Evolutionary conservation across 92 coral and sea anemone species (phyloP), one percentile per base, ranked within the genome.

Genomic region (Plumapathes pennacea): DNA sequence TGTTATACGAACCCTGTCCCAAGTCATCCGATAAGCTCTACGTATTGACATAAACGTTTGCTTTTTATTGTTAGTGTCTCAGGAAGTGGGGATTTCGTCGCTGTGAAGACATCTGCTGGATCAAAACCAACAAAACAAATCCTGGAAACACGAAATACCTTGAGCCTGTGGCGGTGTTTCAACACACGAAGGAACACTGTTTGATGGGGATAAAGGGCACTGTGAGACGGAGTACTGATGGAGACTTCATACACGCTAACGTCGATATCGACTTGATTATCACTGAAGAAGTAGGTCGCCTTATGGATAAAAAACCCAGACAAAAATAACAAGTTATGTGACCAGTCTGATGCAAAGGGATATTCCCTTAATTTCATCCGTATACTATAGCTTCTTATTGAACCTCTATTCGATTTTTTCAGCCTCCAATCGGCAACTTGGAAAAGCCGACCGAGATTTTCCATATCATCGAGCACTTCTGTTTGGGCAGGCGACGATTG

Each of bases 101-200:
- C 10, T 92, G 98, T 33, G 98, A 92, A 31, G 98, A 92, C 74
- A 92, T 92, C 32, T 92, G 98, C 49, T 92, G 98, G 98, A 92
- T 92, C 57, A 92, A 92, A 54, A 92, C 98, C 5, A 92, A 92
- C 84, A 92, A 92, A 62, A 89, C 82, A 9, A 88, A 92, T 62
- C 98, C 98, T 17, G 98, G 98, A 12, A 92, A 92, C 67, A 77
- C 85, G 38, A 92, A 88, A 57, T 92, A 89, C 78, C 87, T 92
- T 19, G 98, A 92, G 41, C 98, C 98, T 0, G 89, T 79, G 58
- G 90, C 98, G 0, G 85, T 92, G 32, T 82, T 92, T 44, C 98
- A 92, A 41, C 98, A 92, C 88, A 92, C 98, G 7, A 92, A 92
- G 51, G 98, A 92, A 49, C 98, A 92, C 44, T 92, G 98, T 46